These are phyloP conservation scores for Natrix natrix DNA, from an alignment of 2,797 vertebrate species.

Conservation along the genomic window DNA sequence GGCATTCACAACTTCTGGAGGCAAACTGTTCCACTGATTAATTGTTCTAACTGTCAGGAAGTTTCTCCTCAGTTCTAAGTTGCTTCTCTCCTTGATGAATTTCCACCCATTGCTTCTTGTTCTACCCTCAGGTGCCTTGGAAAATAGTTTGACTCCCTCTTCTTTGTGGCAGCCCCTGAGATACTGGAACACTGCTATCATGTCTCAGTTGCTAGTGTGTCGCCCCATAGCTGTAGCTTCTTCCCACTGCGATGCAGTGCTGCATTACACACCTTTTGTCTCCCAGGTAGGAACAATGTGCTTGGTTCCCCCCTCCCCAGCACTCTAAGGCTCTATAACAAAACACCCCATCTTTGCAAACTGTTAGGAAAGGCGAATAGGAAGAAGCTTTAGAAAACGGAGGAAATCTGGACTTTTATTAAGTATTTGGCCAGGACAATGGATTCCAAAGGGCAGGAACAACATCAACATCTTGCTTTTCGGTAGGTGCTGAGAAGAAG, in stretches of 20 bases:
- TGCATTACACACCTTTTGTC: neutral
- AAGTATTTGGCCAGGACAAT: conserved; percentile 73
- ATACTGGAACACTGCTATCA: no score
- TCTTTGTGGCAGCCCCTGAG: no score
- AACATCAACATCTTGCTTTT: conserved; percentile 69
- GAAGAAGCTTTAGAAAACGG: conserved; percentile 54
- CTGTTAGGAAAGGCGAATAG: conserved; percentile 53
- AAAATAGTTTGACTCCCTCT: no score
- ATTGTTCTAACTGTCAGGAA: no score
- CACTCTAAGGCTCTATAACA: neutral
- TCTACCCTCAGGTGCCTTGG: no score
- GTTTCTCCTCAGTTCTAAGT: no score
- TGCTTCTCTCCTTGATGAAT: no score
- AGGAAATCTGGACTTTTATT: conserved; percentile 73
- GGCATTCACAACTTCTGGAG: no score
- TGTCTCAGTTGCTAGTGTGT: neutral
- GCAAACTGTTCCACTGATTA: no score
- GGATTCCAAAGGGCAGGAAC: conserved; percentile 66
- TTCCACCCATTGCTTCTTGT: no score
- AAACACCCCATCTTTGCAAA: conserved; percentile 43
- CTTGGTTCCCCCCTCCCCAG: neutral
- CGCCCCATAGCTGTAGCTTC: neutral
- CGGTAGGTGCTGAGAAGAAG: conserved; percentile 51
- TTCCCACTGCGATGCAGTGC: neutral
- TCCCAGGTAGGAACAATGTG: neutral